Evolutionary conservation across 2,888 invertebrate species (phyloP), one percentile per base, ranked within the genome.

Genomic region (Folsomia manolachei): DNA sequence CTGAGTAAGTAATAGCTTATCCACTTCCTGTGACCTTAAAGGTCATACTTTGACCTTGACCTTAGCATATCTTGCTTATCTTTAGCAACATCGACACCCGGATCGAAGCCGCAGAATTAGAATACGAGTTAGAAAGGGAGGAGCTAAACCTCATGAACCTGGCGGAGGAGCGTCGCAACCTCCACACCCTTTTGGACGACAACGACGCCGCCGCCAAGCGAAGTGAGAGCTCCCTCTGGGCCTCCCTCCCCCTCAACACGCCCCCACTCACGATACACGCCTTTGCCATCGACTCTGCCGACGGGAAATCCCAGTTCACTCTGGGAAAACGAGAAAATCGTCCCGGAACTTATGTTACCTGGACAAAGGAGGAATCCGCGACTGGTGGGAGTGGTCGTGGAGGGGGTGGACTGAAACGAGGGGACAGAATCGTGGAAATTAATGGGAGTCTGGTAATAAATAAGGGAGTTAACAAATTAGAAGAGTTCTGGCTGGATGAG

Each of bases 21-120:
- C 39, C 7, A 39, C 7, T 39, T 4, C 39, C 39, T n/a, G n/a
- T n/a, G n/a, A n/a, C n/a, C n/a, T n/a, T n/a, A n/a, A n/a, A n/a
- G n/a, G n/a, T n/a, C n/a, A n/a, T n/a, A n/a, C n/a, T n/a, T n/a
- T n/a, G n/a, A n/a, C n/a, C n/a, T n/a, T n/a, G n/a, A n/a, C n/a
- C n/a, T n/a, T n/a, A n/a, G n/a, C n/a, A n/a, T n/a, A n/a, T n/a
- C n/a, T n/a, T n/a, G n/a, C n/a, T n/a, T n/a, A n/a, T n/a, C n/a
- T n/a, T n/a, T 84, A 94, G 94, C 82, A 94, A 94, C 84, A 94
- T 94, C 73, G 94, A 95, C 84, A 90, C 91, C 63, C 87, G 94
- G 79, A 94, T 95, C 83, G 91, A 93, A 82, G 94, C 94, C 83
- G 95, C 95, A 0, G 95, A 95, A 84, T 85, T 94, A 80, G 94